Evolutionary conservation across 2,113 vertebrate species (phyloP), one percentile per base, ranked within the genome.

Genomic region (Cavia aperea): DNA sequence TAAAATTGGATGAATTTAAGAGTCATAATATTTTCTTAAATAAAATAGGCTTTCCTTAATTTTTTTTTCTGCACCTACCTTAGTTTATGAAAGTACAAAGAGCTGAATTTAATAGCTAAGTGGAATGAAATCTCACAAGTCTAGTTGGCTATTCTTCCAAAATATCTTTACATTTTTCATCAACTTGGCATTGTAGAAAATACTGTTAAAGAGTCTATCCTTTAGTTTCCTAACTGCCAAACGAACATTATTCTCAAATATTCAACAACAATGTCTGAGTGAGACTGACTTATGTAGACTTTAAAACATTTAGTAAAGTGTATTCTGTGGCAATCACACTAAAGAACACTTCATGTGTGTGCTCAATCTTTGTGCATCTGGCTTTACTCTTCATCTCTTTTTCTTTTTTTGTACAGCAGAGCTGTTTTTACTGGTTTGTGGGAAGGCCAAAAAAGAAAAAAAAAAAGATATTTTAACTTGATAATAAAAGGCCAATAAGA

Each of bases 401-500:
- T 81, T 68, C 83, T 93, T 77, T 77, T 93, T 70, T 85, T 85
- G n/a, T 70, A 19, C 4, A 84, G 43, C 79, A 94, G 31, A 91
- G 63, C 60, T 81, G 36, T 81, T 93, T 94, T 96, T 95, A 95
- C 83, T 93, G 60, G 83, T 72, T 93, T 95, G 75, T 85, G 72
- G 86, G 77, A 95, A 81, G 91, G 62, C 89, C 46, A 94, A 90
- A 89, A 54, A 39, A 78, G 14, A 75, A 39, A 43, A 43, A 43
- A 43, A 39, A 63, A 60, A 94, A 94, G 73, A 91, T 85, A 94
- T 93, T 95, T 95, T 89, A 96, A 91, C 63, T 92, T 95, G 95
- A 95, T 95, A 94, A 92, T 94, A 94, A 95, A 86, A 93, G 54
- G 68, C 90, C 93, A 96, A 82, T 73, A 95, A 79, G 54, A 94